Percentiles rank a stretch among this genome's conserved stretches.
These are phyloP conservation scores for Rhinoderma darwinii DNA, from an alignment of 2,113 vertebrate species.

Conservation along the genomic window DNA sequence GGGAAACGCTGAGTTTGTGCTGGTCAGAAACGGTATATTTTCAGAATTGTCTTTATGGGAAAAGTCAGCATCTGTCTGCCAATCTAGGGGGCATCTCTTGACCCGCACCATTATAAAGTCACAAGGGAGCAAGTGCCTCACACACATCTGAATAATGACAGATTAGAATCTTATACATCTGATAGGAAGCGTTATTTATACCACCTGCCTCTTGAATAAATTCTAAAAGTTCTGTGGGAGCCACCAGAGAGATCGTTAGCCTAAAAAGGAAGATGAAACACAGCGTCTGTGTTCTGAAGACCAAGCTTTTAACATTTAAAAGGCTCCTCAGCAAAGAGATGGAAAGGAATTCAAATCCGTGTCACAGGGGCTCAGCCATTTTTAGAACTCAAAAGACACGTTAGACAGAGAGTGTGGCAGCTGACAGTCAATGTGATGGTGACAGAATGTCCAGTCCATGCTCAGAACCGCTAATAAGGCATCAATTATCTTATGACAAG, in stretches of 20 bases:
- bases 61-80: slow-evolving; percentile 41
- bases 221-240: slow-evolving; percentile 39
- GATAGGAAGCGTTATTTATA: slow-evolving; percentile 52
- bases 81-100: slow-evolving; percentile 46
- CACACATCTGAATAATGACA: slow-evolving; percentile 51
- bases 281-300: slow-evolving; percentile 54
- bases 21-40: slow-evolving; percentile 25
- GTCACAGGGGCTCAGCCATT: slow-evolving; percentile 29
- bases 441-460: slow-evolving; percentile 37
- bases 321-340: slow-evolving; percentile 51
- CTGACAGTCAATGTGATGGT: slow-evolving; percentile 35
- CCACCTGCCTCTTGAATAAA: slow-evolving; percentile 53
- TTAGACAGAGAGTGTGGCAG: slow-evolving; percentile 37
- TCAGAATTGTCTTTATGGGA: slow-evolving; percentile 38
- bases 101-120: slow-evolving; percentile 30
- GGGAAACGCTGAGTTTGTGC: slow-evolving; percentile 34
- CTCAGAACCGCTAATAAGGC: slow-evolving; percentile 49
- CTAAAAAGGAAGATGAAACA: slow-evolving; percentile 56
- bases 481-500: slow-evolving; percentile 37
- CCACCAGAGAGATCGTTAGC: slow-evolving; percentile 60
- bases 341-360: slow-evolving; percentile 10
- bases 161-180: slow-evolving; percentile 48
- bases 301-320: slow-evolving; percentile 58
- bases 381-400: slow-evolving; percentile 49
- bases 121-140: slow-evolving; percentile 15